Evolutionary conservation across 2,888 invertebrate species (phyloP), one percentile per base, ranked within the genome.

Genomic region (Nineta flava): DNA sequence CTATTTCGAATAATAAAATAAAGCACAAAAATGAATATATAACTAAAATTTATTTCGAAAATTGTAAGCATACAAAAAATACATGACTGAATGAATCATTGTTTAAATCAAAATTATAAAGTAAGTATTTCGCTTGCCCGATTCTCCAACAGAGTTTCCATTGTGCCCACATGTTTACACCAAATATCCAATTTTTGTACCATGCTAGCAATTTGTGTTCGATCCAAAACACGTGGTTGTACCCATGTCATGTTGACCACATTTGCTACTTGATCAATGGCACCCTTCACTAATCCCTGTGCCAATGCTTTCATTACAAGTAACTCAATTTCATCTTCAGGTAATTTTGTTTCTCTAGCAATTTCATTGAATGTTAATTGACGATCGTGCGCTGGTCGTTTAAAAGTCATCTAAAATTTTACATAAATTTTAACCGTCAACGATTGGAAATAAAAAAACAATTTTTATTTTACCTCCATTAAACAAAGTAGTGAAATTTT

Each of bases 231-330:
- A 54, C 88, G 69, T 3, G 88, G 88, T 63, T 87, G 87, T 9
- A 88, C 87, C 88, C 88, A 90, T 9, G 82, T 83, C 76, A 88
- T 80, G 60, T 82, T 80, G 2, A 87, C 84, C 48, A 74, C 79
- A 54, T 67, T 71, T 21, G 74, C 74, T 55, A 95, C 92, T 72
- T 96, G 92, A 71, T 97, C 96, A 56, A 97, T 95, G 52, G 87
- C 87, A 1, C 96, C 99, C 51, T 85, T 81, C 4, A 99, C 90
- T 13, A 99, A 75, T 17, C 90, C 92, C 63, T 95, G 85, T 0
- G 96, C 91, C 21, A 99, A 66, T 0, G 97, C 97, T 68, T 94
- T 95, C 97, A 99, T 99, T 1, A 99, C 91, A 43, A 99, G 71
- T 53, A 94, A 73, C 64, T 99, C 99, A 16, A 99, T 92, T 63